Conservation (phyloP, 2,797 vertebrate species). For the Chromobotia macracanthus region DNA sequence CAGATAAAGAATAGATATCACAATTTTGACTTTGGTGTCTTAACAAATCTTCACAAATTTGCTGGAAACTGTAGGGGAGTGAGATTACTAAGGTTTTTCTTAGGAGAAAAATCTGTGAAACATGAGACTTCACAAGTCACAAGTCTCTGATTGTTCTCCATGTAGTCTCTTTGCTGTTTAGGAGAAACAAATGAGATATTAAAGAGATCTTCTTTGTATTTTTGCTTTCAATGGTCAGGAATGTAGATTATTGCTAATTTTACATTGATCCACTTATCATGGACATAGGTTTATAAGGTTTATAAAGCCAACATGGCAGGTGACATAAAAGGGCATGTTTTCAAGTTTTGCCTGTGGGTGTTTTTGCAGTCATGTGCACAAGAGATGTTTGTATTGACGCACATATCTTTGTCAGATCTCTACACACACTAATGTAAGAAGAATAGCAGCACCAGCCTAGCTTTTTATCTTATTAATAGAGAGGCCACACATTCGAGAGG, state of each 20-base stretch:
- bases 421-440: constrained; percentile 48
- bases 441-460: constrained; percentile 52
- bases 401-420: constrained; percentile 54
- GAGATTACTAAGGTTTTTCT: too few species aligned
- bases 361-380: constrained; percentile 49
- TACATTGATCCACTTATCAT: neutral
- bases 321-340: constrained; percentile 24
- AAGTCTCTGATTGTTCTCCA: neutral
- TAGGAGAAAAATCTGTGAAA: neutral
- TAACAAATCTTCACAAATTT: too few species aligned
- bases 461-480: constrained; percentile 53
- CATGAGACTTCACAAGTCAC: neutral
- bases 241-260: neutral
- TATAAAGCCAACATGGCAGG: constrained; percentile 12
- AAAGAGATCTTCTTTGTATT: neutral
- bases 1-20: constrained; percentile 9
- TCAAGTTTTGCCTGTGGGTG: constrained; percentile 30
- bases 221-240: neutral
- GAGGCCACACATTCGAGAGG: constrained; percentile 47
- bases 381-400: constrained; percentile 55
- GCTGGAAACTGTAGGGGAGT: neutral
- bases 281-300: too few species aligned
- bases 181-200: neutral
- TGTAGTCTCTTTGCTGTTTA: neutral
- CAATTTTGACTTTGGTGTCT: too few species aligned